Base-by-base conservation (phyloP, 2,113 vertebrate species). In the Gallinago media region DNA sequence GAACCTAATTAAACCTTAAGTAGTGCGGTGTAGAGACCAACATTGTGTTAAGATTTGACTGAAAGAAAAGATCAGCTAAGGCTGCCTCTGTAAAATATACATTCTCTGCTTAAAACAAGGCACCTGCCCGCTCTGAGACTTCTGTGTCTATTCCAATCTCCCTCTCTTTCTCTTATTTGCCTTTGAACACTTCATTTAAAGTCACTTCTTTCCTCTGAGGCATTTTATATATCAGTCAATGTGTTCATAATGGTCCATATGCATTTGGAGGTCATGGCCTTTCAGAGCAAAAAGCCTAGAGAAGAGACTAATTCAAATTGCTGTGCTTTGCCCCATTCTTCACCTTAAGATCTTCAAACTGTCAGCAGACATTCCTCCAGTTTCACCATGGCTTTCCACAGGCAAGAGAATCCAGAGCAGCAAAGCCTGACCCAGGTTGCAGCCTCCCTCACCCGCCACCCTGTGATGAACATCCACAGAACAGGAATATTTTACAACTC, bases 1-100 rank as follows among this genome's bases (percentile, higher is more conserved):
- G 73, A 92, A 85, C 34, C 34, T 85, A 94, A 95, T 95, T 92
- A 95, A 97, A 87, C 68, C 8, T 29, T 89, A 88, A 93, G 27
- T 12, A 85, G 25, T 21, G 25, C 44, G 13, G 2, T 22, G 52
- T 74, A 66, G 92, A 92, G 80, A 94, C 47, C 68, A 61, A 42
- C 22, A 79, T 50, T 63, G 55, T 56, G 34, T 68, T 56, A 70
- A 66, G 54, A 63, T 44, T 15, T 82, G 81, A 58, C 19, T n/a
- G 47, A 88, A 85, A 77, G 44, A n/a, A 88, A 88, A 77, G n/a
- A 84, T 29, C 40, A 82, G 40, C 42, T 40, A 73, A 91, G 83
- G 55, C 49, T 84, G 56, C 20, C n/a, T 40, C 61, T 67, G 62
- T 55, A 72, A 85, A 92, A 83, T 42, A 80, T 8, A 80, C 17